Base-by-base conservation (phyloP, 2,888 invertebrate species). In the Sesia apiformis region DNA sequence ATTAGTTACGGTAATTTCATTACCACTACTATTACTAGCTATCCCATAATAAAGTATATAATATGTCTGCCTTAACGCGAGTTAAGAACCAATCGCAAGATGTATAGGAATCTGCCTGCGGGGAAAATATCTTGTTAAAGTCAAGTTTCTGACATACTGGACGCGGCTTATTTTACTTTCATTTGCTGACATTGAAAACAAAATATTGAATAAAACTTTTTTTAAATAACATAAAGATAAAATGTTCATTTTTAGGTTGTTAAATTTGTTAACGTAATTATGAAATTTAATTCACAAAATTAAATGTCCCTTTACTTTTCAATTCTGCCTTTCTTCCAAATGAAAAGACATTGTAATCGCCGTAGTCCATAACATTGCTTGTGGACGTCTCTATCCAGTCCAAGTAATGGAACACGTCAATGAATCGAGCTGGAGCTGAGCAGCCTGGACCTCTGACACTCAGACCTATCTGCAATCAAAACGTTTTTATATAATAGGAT, bases 401-500 rank as follows among this genome's bases (percentile, higher is more conserved):
- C 23, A 69, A 39, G 59, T 76, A 78, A 0, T 58, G 57, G 5
- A 56, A 56, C 5, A 81, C 50, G 52, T 76, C 68, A 0, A 83
- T 67, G 59, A 80, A 83, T 3, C 70, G 61, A 3, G 64, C 59
- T 0, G 84, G 84, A 0, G 75, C 73, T 0, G 70, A 59, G 52
- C 84, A 84, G 0, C 82, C 80, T 0, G 82, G 80, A 0, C 84
- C 81, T 1, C 62, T 69, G n/a, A 80, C 41, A 0, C 81, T 68
- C 1, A 84, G 64, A 0, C 83, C 84, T 0, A 81, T 53, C 84
- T 84, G 59, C 4, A 61, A 55, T n/a, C 6, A 49, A n/a, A 8
- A 41, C 23, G 23, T 23, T 23, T 23, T 23, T 23, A 23, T 23
- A 23, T 23, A 23, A 23, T 23, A 23, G 23, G 23, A 23, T 23